Evolutionary conservation across 2,113 vertebrate genomes (phyloP).

Genomic region (Esox niger): DNA sequence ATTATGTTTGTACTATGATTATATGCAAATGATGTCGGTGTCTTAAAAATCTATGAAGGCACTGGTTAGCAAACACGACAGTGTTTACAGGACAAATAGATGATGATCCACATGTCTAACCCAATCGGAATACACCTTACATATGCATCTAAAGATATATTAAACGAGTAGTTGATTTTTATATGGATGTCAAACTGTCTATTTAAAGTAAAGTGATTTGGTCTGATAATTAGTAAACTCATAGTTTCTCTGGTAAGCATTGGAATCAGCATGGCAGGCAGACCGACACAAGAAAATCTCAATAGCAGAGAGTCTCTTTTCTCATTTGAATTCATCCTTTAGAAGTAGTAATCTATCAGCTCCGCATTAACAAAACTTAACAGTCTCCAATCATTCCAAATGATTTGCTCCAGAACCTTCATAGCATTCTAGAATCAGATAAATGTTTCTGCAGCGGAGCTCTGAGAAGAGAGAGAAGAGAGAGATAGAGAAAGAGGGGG

Average conservation of each 20-base stretch:
- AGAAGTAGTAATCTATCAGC: no score
- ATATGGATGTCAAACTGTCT: not conserved
- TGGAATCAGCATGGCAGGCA: no score
- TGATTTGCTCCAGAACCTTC: conserved; percentile 49
- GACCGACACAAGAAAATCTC: no score
- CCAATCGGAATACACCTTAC: not conserved
- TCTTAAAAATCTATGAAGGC: conserved; percentile 59
- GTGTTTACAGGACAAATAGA: not conserved
- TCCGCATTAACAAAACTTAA: not conserved
- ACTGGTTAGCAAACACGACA: conserved; percentile 39
- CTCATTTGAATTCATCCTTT: not conserved
- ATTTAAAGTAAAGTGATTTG: no score
- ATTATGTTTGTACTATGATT: not conserved
- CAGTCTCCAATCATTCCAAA: not conserved
- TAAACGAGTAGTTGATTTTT: not conserved
- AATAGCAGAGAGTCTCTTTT: no score
- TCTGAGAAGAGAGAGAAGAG: conserved; percentile 25
- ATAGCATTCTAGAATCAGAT: conserved; percentile 51
- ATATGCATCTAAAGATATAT: not conserved
- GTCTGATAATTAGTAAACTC: not conserved
- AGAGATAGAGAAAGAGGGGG: no score
- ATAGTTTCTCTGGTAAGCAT: not conserved
- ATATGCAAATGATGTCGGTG: conserved; percentile 34
- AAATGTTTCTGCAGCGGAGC: conserved; percentile 70
- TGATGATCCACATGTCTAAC: not conserved